Evolutionary conservation across 2,797 vertebrate species (phyloP).

Genomic region (Remorina albescens): DNA sequence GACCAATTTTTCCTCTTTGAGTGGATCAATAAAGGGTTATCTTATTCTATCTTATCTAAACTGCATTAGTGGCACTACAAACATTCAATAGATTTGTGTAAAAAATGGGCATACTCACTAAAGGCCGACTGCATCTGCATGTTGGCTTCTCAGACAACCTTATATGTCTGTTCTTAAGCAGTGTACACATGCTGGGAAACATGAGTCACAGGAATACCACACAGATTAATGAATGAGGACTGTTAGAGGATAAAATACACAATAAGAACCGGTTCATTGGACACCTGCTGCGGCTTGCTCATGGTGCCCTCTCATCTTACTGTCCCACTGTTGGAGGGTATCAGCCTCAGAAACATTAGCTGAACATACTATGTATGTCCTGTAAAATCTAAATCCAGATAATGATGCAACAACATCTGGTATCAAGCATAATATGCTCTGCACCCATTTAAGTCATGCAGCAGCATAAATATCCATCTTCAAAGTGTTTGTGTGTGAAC

Average conservation of each 20-base stretch:
- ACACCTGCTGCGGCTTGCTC: constrained; percentile 16
- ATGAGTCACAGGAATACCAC: constrained; percentile 18
- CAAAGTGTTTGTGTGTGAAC: neutral
- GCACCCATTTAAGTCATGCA: neutral
- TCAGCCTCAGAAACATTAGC: constrained; percentile 13
- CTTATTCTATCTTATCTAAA: constrained; percentile 5
- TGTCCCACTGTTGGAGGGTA: neutral
- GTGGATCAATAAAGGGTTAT: too few species aligned
- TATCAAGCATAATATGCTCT: neutral
- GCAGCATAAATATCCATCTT: neutral
- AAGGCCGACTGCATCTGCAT: too few species aligned
- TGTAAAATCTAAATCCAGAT: neutral
- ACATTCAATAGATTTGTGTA: constrained; percentile 20
- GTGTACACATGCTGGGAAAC: too few species aligned
- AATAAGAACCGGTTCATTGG: constrained; percentile 38
- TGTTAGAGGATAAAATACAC: neutral
- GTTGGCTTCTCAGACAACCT: constrained; percentile 21
- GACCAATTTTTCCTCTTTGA: too few species aligned
- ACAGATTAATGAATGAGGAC: constrained; percentile 21
- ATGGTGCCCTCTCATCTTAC: neutral
- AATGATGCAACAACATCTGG: constrained; percentile 10
- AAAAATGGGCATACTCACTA: too few species aligned
- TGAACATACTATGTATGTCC: neutral
- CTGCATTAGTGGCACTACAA: constrained; percentile 11
- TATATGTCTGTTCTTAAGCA: constrained; percentile 19